Conservation (phyloP, 1,140 invertebrate genomes). For the Holotrichia oblita region DNA sequence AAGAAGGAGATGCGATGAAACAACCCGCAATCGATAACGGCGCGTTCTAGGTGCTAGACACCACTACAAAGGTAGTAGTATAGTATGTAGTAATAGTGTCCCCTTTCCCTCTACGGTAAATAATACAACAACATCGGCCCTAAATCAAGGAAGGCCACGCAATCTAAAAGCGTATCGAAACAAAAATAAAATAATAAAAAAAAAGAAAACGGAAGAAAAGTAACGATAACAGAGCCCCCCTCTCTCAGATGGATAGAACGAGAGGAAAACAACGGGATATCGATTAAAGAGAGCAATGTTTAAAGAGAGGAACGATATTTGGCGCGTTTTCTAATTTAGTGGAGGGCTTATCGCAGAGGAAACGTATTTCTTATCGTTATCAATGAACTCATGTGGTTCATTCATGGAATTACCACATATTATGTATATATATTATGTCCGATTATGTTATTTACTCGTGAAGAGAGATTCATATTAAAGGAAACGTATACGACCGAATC, state of each 20-base stretch:
- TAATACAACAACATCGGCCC: neutral
- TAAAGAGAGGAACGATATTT: neutral
- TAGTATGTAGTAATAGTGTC: neutral
- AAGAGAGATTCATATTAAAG: no score
- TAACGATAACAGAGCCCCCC: no score
- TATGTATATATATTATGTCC: no score
- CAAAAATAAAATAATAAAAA: neutral
- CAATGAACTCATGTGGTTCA: conserved; percentile 28
- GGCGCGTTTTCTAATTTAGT: conserved; percentile 23
- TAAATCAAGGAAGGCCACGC: neutral
- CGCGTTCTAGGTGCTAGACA: neutral
- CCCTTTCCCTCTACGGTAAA: neutral
- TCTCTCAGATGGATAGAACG: no score
- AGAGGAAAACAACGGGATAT: neutral
- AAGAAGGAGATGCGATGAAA: neutral
- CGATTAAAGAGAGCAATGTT: neutral
- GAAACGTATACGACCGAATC: no score
- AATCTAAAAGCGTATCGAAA: neutral
- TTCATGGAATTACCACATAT: conserved; percentile 10
- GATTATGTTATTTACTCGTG: no score
- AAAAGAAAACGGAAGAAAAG: neutral
- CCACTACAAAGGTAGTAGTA: neutral
- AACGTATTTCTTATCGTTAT: conserved; percentile 28
- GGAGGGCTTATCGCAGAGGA: conserved; percentile 11
- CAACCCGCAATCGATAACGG: conserved; percentile 10